phyloP scores from a whole-genome alignment of 2,888 invertebrate genomes.

The Lithophane ornitopus region DNA sequence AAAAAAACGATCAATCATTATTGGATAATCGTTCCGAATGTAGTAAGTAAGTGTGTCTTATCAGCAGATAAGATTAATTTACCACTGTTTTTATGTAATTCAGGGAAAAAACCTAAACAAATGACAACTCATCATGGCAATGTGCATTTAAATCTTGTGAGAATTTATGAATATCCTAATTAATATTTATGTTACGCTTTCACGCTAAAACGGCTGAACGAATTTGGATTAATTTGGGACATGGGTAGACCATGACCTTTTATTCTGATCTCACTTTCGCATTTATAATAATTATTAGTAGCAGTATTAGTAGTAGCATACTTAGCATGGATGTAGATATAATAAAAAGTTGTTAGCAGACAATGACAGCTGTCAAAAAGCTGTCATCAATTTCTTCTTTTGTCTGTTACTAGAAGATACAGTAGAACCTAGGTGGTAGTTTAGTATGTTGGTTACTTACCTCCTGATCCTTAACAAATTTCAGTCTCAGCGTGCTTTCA shows the following conservation, averaged over 20 bases:
- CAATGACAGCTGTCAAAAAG: neutral
- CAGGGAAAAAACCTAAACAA: conserved; percentile 41
- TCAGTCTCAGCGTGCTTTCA: conserved; percentile 95
- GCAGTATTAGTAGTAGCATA: no score
- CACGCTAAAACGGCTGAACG: no score
- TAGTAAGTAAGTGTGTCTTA: conserved; percentile 26
- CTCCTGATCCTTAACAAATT: conserved; percentile 96
- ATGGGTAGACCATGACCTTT: no score
- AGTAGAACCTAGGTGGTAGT: neutral
- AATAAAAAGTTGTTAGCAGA: neutral
- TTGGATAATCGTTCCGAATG: conserved; percentile 36
- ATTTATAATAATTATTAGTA: no score
- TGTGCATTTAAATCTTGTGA: neutral
- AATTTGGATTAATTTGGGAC: no score
- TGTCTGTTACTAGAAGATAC: neutral
- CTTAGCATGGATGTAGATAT: no score
- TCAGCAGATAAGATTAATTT: conserved; percentile 44
- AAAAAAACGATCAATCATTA: conserved; percentile 35
- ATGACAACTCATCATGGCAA: neutral
- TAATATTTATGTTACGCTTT: no score
- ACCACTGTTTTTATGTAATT: conserved; percentile 33
- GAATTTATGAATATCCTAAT: neutral
- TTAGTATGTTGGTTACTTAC: conserved; percentile 65
- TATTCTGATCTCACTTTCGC: no score
- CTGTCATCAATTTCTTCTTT: neutral